Evolutionary conservation across 2,113 vertebrate species (phyloP).

Genomic region (Taurulus bubalis): DNA sequence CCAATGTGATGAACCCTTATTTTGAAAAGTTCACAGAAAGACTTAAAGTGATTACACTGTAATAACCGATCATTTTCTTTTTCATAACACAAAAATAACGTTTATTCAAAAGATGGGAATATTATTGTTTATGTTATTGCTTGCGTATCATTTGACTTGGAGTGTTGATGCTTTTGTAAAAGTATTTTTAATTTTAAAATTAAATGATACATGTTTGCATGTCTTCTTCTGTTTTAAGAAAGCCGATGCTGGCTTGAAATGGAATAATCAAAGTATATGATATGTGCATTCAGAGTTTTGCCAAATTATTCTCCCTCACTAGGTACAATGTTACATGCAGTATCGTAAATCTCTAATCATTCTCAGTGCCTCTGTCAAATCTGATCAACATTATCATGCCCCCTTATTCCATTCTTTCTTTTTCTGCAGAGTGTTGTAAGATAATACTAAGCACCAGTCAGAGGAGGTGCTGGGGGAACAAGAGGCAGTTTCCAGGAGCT

Average conservation of each 20-base stretch:
- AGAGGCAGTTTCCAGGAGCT: conserved; percentile 30
- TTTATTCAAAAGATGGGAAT: conserved; percentile 16
- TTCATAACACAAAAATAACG: conserved; percentile 34
- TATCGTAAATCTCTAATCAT: conserved; percentile 48
- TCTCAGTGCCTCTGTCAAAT: conserved; percentile 59
- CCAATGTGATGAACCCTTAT: conserved; percentile 54
- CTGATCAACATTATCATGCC: conserved; percentile 23
- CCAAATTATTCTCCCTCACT: conserved; percentile 32
- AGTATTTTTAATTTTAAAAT: too few species aligned
- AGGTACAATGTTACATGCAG: conserved; percentile 36
- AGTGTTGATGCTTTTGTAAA: too few species aligned
- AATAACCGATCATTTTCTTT: conserved; percentile 35
- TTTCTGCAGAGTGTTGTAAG: conserved; percentile 1
- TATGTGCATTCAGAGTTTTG: conserved; percentile 13
- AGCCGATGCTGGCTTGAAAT: conserved; percentile 4
- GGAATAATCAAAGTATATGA: conserved; percentile 38
- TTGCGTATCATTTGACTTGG: too few species aligned
- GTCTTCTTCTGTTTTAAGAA: conserved; percentile 6
- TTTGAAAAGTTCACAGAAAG: conserved; percentile 50
- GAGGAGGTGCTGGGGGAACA: conserved; percentile 13
- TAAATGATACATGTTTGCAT: not conserved
- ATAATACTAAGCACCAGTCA: not conserved
- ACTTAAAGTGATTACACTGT: conserved; percentile 39
- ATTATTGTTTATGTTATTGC: not conserved
- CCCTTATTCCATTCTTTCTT: not conserved